A percentile compares a stretch with the other conserved stretches of the same genome.
These are phyloP conservation scores for Beroe ovata DNA, from an alignment of 37 sponge, comb jelly and placozoan genomes.

Conservation along the genomic window DNA sequence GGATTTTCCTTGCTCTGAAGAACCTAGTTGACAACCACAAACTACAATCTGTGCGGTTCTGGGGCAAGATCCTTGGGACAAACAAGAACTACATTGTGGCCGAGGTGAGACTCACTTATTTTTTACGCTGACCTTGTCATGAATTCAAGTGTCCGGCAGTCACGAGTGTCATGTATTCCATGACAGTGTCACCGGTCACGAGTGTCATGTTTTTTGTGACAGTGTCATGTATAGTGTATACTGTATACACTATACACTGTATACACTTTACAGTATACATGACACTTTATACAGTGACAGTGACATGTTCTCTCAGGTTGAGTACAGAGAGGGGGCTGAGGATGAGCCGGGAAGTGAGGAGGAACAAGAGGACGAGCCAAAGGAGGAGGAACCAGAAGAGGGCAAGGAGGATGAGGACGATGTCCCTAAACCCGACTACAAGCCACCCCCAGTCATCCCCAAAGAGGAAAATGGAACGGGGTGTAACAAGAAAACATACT, in stretches of 20 bases:
- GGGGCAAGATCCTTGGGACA: conserved; percentile 95
- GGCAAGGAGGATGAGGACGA: conserved; percentile 79
- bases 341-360: conserved; percentile 54
- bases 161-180: too few relatives aligned
- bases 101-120: conserved; percentile 77
- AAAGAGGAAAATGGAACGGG: conserved; percentile 89
- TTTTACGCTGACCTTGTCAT: too few relatives aligned
- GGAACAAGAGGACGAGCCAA: conserved; percentile 86
- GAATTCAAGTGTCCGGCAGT: too few relatives aligned
- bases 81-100: conserved; percentile 87
- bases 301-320: conserved; percentile 4
- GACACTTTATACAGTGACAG: too few relatives aligned
- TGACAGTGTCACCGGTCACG: too few relatives aligned
- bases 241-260: too few relatives aligned
- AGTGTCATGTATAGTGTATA: too few relatives aligned
- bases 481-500: conserved; percentile 93
- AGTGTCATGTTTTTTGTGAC: too few relatives aligned
- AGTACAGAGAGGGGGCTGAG: conserved; percentile 56
- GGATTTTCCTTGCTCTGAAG: conserved; percentile 87
- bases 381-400: conserved; percentile 76
- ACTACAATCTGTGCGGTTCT: conserved; percentile 83
- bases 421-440: conserved; percentile 85
- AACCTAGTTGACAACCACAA: conserved; percentile 77
- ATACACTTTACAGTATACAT: too few relatives aligned
- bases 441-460: conserved; percentile 91